Conservation (phyloP, 2,113 vertebrate species). For the Nerophis lumbriciformis region DNA sequence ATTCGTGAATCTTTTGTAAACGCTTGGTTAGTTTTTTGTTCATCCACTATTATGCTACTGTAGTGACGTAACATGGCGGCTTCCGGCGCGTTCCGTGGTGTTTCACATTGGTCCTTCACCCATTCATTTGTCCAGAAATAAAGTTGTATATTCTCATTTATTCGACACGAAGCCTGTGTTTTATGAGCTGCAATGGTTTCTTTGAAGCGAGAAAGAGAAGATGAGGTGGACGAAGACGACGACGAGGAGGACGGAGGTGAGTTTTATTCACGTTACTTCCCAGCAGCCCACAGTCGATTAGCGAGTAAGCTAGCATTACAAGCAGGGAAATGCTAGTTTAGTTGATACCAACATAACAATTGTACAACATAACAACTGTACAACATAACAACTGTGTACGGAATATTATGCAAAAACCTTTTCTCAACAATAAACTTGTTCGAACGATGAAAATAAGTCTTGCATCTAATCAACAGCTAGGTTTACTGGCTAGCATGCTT, state of each 20-base stretch:
- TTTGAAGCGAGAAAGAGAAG: constrained; percentile 73
- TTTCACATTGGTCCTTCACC: not conserved
- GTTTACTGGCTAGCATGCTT: constrained; percentile 18
- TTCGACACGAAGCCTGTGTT: not conserved
- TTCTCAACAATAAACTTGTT: not conserved
- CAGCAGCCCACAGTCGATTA: constrained; percentile 7
- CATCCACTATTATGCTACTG: not conserved
- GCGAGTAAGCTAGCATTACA: constrained; percentile 4
- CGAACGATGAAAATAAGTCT: not conserved
- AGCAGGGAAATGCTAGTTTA: not conserved
- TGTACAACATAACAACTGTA: not conserved
- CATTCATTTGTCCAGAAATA: constrained; percentile 21
- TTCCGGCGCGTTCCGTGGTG: not conserved
- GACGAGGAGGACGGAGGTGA: constrained; percentile 46
- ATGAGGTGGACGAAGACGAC: constrained; percentile 58
- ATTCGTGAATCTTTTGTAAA: not conserved
- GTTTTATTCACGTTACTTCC: too few relatives aligned
- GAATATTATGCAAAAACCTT: not conserved
- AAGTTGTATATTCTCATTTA: not conserved
- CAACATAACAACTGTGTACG: not conserved
- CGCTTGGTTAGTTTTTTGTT: not conserved
- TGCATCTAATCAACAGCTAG: constrained; percentile 1
- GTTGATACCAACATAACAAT: not conserved
- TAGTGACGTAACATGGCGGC: not conserved
- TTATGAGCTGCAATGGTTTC: constrained; percentile 46